Percentiles rank a stretch among this genome's conserved stretches.
Conservation (phyloP, 2,113 vertebrate genomes). For the Phyllostomus discolor region DNA sequence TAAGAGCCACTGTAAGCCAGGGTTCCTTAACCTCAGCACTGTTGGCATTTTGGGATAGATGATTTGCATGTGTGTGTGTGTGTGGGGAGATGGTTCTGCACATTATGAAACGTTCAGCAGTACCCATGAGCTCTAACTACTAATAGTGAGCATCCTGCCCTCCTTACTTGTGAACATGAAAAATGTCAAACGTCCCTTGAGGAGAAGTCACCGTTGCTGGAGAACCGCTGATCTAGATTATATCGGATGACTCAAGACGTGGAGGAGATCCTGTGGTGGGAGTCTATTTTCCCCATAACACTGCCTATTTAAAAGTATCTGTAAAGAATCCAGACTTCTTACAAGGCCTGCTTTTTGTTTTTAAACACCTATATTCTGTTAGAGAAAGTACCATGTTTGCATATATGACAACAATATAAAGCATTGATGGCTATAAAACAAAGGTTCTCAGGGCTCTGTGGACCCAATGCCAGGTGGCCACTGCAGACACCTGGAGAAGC, state of each 20-base stretch:
- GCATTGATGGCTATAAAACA: not conserved
- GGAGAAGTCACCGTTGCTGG: not conserved
- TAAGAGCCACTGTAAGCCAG: not conserved
- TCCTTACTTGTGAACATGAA: not conserved
- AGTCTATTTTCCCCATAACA: not conserved
- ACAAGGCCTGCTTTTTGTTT: not conserved
- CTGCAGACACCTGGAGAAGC: not conserved
- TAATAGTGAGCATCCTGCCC: fast-evolving
- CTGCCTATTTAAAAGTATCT: not conserved
- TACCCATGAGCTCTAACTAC: not conserved
- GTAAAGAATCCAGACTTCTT: not conserved
- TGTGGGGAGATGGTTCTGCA: not conserved
- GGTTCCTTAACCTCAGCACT: not conserved
- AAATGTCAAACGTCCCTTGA: not conserved
- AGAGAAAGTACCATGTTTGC: not conserved
- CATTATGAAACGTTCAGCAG: not conserved
- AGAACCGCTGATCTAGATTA: not conserved
- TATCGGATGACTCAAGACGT: not conserved
- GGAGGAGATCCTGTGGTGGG: not conserved
- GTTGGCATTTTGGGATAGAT: not conserved
- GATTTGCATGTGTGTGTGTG: not conserved
- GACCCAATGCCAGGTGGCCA: fast-evolving
- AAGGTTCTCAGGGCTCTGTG: not conserved
- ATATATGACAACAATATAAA: not conserved
- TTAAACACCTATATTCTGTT: not conserved